Percentiles rank a stretch among this genome's conserved stretches.
phyloP scores from a whole-genome alignment of 1,140 invertebrate species.

The Aleiodes sp. region DNA sequence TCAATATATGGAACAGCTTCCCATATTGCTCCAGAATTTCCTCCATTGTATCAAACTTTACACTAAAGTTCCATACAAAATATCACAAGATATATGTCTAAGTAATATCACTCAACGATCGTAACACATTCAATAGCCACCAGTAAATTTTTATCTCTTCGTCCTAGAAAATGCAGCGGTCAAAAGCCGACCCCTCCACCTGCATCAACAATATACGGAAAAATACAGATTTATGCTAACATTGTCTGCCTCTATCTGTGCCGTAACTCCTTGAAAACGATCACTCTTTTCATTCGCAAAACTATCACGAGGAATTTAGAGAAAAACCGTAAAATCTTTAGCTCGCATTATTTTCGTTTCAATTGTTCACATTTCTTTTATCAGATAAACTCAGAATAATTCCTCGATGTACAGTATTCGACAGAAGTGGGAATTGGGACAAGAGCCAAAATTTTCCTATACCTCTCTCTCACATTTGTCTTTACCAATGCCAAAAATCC shows the following conservation, averaged over 20 bases:
- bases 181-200: neutral
- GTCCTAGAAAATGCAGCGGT: neutral
- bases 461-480: neutral
- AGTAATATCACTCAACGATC: neutral
- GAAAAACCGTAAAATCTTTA: neutral
- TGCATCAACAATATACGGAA: neutral
- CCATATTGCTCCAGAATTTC: neutral
- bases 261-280: neutral
- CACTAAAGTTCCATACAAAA: neutral
- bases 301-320: neutral
- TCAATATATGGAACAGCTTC: neutral
- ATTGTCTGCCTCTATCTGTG: neutral
- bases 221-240: neutral
- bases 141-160: neutral
- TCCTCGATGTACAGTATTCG: neutral
- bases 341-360: neutral
- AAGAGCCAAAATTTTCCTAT: neutral
- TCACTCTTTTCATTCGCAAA: neutral
- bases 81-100: neutral
- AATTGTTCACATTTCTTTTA: neutral
- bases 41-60: neutral
- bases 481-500: neutral
- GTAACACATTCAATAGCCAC: neutral
- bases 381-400: neutral
- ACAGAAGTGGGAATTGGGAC: neutral